These are phyloP conservation scores for Probosciger aterrimus DNA, from an alignment of 2,113 vertebrate species.

Conservation along the genomic window DNA sequence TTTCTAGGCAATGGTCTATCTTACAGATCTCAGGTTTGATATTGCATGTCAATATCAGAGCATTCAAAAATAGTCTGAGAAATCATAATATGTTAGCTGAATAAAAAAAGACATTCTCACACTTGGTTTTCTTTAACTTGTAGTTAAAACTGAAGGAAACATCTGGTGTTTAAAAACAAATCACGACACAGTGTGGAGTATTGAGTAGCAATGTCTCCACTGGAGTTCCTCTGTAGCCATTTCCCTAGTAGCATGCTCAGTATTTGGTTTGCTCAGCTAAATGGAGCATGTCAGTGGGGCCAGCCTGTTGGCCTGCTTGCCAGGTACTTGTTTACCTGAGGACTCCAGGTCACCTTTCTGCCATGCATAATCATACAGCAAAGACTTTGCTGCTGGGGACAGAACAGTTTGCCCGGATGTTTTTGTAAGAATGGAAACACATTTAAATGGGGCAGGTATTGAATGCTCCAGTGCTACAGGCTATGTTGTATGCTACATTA, in stretches of 20 bases:
- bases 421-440: neutral
- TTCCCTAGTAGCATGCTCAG: neutral
- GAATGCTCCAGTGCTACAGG: neutral
- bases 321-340: neutral
- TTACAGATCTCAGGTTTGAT: neutral
- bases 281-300: fast-evolving
- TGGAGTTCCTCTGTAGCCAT: neutral
- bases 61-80: neutral
- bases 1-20: neutral
- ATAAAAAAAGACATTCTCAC: neutral
- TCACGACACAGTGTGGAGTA: fast-evolving
- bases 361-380: neutral
- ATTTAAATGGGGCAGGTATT: neutral
- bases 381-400: neutral
- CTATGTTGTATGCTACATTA: fast-evolving
- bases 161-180: neutral
- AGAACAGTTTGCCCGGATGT: neutral
- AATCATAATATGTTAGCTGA: neutral
- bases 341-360: neutral
- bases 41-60: neutral
- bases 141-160: neutral
- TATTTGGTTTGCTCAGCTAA: neutral
- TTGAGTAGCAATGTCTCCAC: neutral
- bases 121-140: neutral
- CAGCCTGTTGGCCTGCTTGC: neutral